Evolutionary conservation across 2,113 vertebrate genomes (phyloP).

Genomic region (Symphodus melops): DNA sequence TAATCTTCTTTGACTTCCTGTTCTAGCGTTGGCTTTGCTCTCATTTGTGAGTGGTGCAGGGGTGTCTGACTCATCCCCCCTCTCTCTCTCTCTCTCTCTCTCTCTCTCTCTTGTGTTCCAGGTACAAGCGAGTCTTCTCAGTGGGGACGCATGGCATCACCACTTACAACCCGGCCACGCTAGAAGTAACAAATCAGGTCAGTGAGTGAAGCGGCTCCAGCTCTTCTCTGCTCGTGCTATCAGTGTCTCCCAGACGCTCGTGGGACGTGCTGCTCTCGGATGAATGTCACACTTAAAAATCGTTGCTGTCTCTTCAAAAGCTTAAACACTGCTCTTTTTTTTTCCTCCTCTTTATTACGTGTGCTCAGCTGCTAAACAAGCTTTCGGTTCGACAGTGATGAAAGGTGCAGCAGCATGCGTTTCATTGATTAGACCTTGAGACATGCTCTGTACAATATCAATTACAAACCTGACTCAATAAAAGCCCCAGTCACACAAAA

Average conservation of each 20-base stretch:
- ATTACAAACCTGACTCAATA: background rate
- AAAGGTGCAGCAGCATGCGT: background rate
- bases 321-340: background rate
- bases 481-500: background rate
- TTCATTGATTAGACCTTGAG: background rate
- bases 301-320: conserved; percentile 13
- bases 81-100: too few relatives aligned
- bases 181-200: conserved; percentile 99
- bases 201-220: conserved; percentile 24
- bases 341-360: background rate
- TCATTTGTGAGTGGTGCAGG: conserved; percentile 1
- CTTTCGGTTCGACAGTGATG: background rate
- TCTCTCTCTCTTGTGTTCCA: conserved; percentile 72
- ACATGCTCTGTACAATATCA: background rate
- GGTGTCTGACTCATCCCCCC: conserved; percentile 61
- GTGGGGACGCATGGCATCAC: conserved; percentile 96
- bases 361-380: background rate
- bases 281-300: conserved; percentile 15
- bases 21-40: conserved; percentile 18
- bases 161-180: conserved; percentile 96
- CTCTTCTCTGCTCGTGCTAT: background rate
- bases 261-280: conserved; percentile 12
- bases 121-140: conserved; percentile 98
- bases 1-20: background rate
- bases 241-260: background rate